Evolutionary conservation across 2,113 vertebrate species (phyloP).

Genomic region (Fulica atra): DNA sequence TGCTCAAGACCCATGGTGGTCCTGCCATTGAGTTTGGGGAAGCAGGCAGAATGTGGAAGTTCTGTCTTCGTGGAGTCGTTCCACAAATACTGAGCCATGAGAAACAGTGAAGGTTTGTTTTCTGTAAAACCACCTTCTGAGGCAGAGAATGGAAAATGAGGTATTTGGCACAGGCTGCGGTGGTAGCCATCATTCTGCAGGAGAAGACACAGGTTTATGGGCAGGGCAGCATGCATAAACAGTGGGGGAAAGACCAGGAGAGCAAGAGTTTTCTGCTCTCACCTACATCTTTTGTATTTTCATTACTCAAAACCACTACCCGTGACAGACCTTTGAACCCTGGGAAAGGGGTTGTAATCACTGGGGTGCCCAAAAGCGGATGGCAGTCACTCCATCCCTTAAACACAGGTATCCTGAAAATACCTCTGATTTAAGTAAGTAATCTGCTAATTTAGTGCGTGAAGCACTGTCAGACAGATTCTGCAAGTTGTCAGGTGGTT

Average conservation of each 20-base stretch:
- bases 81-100: background rate
- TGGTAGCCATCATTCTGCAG: background rate
- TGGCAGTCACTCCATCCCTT: background rate
- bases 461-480: background rate
- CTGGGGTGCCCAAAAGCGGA: background rate
- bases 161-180: background rate
- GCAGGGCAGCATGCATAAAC: background rate
- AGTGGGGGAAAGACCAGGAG: background rate
- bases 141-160: accelerated
- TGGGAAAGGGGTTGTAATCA: background rate
- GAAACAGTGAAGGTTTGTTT: background rate
- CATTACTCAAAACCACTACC: background rate
- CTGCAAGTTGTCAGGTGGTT: background rate
- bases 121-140: background rate
- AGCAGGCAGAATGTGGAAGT: background rate
- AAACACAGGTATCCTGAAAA: background rate
- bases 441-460: background rate
- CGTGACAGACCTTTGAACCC: background rate
- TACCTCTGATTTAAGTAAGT: background rate
- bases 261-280: background rate
- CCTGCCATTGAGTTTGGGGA: background rate
- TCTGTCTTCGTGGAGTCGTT: background rate
- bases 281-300: background rate
- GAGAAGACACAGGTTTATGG: background rate
- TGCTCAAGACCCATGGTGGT: background rate